Conservation (phyloP, 2,797 vertebrate species). For the Takifugu ocellatus region DNA sequence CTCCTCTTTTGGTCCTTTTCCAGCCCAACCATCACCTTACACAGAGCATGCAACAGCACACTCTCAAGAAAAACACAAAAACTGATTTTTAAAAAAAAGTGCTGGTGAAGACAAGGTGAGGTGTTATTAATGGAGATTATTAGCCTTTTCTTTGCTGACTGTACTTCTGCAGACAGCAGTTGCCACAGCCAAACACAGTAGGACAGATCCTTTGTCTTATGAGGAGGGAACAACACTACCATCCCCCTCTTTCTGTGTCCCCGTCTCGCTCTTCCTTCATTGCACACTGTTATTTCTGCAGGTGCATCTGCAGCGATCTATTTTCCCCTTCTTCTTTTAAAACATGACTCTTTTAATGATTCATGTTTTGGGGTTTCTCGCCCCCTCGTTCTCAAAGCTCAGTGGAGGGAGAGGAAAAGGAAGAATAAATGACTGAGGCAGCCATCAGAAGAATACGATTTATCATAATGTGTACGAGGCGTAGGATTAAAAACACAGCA, state of each 20-base stretch:
- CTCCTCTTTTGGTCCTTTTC: too few relatives aligned
- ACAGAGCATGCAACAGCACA: too few relatives aligned
- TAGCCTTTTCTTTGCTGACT: neutral
- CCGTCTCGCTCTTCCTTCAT: constrained; percentile 36
- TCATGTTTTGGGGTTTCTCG: constrained; percentile 69
- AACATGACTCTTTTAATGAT: constrained; percentile 67
- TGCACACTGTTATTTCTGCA: constrained; percentile 60
- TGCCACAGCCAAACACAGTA: constrained; percentile 13
- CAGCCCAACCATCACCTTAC: too few relatives aligned
- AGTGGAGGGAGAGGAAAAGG: constrained; percentile 23
- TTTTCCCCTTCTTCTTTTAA: constrained; percentile 53
- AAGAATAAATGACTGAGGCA: constrained; percentile 8
- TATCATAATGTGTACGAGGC: constrained; percentile 16
- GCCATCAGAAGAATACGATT: constrained; percentile 18
- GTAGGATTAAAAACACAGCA: neutral
- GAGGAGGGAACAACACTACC: constrained; percentile 23
- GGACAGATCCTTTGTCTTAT: constrained; percentile 44
- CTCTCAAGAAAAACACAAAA: too few relatives aligned
- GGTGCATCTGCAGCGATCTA: constrained; percentile 73
- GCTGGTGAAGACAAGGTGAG: constrained; percentile 13
- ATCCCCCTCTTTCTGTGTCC: constrained; percentile 28
- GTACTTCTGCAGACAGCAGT: constrained; percentile 18
- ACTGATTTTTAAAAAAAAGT: neutral
- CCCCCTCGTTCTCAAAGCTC: constrained; percentile 54
- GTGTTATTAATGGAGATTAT: constrained; percentile 8